Percentiles rank a stretch among this genome's conserved stretches.
phyloP scores from a whole-genome alignment of 2,113 vertebrate genomes.

The Tupaia chinensis region DNA sequence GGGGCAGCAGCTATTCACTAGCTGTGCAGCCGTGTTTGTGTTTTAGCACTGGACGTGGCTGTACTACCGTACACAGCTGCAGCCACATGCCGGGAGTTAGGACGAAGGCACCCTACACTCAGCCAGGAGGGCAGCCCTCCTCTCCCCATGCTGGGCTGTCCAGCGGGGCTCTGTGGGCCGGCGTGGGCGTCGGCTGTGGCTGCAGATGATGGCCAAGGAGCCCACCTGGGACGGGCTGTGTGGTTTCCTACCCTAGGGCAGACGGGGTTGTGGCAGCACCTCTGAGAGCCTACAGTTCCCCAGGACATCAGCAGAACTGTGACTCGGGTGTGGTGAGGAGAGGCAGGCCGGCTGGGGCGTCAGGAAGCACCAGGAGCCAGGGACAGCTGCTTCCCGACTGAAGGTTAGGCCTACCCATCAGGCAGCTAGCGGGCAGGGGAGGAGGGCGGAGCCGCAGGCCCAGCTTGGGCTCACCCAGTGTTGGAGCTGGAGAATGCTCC shows the following conservation, averaged over 20 bases:
- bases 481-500: not conserved
- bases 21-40: not conserved
- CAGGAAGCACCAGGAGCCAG: not conserved
- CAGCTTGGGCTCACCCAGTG: not conserved
- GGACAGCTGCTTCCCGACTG: not conserved
- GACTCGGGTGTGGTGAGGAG: not conserved
- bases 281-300: not conserved
- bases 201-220: not conserved
- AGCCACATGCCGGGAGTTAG: not conserved
- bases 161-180: not conserved
- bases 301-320: not conserved
- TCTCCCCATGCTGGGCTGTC: not conserved
- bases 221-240: not conserved
- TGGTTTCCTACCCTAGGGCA: not conserved
- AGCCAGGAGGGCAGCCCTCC: too few species aligned
- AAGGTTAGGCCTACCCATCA: not conserved
- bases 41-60: not conserved
- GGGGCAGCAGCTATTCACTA: not conserved
- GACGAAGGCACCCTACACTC: not conserved
- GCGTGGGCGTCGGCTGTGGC: not conserved
- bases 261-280: not conserved
- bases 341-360: not conserved
- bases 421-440: not conserved
- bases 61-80: not conserved
- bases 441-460: not conserved